phyloP scores from a whole-genome alignment of 1,140 invertebrate species.

The Aphelenchoides fujianensis region DNA sequence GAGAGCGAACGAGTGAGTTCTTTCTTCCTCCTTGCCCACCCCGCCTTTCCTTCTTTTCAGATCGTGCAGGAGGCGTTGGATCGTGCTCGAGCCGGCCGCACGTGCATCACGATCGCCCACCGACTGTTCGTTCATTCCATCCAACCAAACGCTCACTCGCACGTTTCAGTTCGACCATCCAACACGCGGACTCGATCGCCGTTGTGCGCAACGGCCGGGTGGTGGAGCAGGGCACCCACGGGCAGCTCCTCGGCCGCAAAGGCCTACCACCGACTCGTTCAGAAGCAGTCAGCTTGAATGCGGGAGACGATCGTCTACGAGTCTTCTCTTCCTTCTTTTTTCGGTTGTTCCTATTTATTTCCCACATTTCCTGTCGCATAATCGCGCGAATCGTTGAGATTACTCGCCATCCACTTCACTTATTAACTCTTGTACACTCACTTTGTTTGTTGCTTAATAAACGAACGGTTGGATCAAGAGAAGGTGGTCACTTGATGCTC shows the following conservation, averaged over 20 bases:
- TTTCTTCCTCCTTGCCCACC: no score
- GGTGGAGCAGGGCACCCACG: slow-evolving; percentile 63
- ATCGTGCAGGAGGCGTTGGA: slow-evolving; percentile 64
- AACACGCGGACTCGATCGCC: slow-evolving; percentile 70
- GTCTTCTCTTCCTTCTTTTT: no score
- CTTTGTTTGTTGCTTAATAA: no score
- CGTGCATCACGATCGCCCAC: slow-evolving; percentile 65
- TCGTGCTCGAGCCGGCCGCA: slow-evolving; percentile 56
- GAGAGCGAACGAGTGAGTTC: slow-evolving; percentile 76
- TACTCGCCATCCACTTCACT: background rate
- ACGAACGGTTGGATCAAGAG: no score
- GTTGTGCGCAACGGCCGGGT: slow-evolving; percentile 42
- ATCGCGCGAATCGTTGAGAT: background rate
- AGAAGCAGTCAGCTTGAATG: slow-evolving; percentile 32
- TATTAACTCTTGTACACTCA: no score
- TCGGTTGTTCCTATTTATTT: no score
- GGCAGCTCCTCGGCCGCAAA: slow-evolving; percentile 63
- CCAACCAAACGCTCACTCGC: no score
- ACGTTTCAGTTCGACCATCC: no score
- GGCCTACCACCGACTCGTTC: slow-evolving; percentile 46
- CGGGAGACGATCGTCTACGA: background rate
- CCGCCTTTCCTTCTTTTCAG: no score
- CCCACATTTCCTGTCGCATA: background rate
- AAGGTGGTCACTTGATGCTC: no score
- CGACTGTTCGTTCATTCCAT: no score